These are phyloP conservation scores for Drosophila pseudotakahashii DNA, from an alignment of 2,888 invertebrate genomes.

Conservation along the genomic window DNA sequence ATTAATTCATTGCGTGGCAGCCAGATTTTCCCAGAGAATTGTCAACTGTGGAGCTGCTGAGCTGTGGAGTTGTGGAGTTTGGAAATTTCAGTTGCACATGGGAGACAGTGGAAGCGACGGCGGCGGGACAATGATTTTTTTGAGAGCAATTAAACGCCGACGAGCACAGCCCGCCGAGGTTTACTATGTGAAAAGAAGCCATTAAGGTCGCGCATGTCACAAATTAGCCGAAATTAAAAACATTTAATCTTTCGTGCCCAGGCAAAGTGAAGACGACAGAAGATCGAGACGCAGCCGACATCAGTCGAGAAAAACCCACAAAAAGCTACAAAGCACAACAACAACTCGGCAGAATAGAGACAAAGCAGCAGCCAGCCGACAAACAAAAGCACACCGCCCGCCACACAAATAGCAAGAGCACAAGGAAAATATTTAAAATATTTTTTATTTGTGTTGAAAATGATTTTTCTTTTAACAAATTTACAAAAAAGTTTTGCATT, in stretches of 20 bases:
- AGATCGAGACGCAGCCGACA: constrained; percentile 21
- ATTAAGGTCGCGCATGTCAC: constrained; percentile 77
- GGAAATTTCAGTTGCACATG: constrained; percentile 19
- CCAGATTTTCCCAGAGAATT: constrained; percentile 56
- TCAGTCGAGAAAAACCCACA: constrained; percentile 34
- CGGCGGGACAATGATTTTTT: constrained; percentile 32
- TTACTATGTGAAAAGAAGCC: constrained; percentile 78
- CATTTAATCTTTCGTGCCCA: constrained; percentile 66
- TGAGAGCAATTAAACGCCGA: constrained; percentile 64
- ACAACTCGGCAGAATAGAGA: constrained; percentile 24
- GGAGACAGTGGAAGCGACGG: neutral
- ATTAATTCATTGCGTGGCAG: constrained; percentile 53
- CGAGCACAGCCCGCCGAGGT: constrained; percentile 24
- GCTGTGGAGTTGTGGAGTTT: neutral
- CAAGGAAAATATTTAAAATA: too few species aligned
- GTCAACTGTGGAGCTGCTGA: constrained; percentile 50
- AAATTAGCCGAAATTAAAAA: constrained; percentile 76
- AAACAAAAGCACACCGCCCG: constrained; percentile 27
- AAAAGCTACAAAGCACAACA: constrained; percentile 38
- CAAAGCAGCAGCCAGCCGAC: constrained; percentile 24
- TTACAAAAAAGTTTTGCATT: too few species aligned
- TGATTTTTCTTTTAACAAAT: too few species aligned
- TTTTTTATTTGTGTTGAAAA: too few species aligned
- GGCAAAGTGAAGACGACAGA: constrained; percentile 29
- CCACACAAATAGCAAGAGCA: constrained; percentile 16